Percentiles rank a stretch among this genome's conserved stretches.
phyloP scores from a whole-genome alignment of 2,113 vertebrate genomes.

The Speoplatyrhinus poulsoni region DNA sequence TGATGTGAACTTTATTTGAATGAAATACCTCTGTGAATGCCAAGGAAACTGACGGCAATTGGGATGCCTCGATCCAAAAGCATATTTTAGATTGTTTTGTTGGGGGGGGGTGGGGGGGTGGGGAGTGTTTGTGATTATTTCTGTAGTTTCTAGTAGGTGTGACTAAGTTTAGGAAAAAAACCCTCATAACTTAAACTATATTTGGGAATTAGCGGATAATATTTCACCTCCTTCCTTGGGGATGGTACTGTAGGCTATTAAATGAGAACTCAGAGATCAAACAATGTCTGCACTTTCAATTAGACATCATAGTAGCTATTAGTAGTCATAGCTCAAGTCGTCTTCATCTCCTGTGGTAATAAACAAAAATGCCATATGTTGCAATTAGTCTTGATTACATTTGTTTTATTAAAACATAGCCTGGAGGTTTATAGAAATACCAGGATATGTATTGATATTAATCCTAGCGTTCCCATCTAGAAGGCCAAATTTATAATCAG shows the following conservation, averaged over 20 bases:
- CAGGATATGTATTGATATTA: slow-evolving; percentile 15
- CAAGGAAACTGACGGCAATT: slow-evolving; percentile 13
- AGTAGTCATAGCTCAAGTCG: slow-evolving; percentile 17
- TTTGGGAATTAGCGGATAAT: slow-evolving; percentile 33
- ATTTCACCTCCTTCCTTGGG: slow-evolving; percentile 21
- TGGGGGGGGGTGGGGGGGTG: too few species aligned
- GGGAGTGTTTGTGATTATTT: neutral
- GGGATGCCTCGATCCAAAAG: neutral
- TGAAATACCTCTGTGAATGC: slow-evolving; percentile 13
- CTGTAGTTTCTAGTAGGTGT: too few species aligned
- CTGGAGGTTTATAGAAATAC: slow-evolving; percentile 35
- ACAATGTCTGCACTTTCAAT: slow-evolving; percentile 51
- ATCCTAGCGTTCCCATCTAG: slow-evolving; percentile 1
- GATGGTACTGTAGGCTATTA: slow-evolving; percentile 10
- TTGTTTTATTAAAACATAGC: slow-evolving; percentile 56
- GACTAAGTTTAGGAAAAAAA: neutral
- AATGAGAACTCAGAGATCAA: slow-evolving; percentile 54
- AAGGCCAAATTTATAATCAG: slow-evolving; percentile 42
- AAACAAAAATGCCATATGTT: slow-evolving; percentile 43
- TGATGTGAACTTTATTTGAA: slow-evolving; percentile 29
- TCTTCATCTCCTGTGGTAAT: slow-evolving; percentile 53
- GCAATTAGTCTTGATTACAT: slow-evolving; percentile 52
- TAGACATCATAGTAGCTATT: slow-evolving; percentile 32
- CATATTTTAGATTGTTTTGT: neutral
- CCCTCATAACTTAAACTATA: slow-evolving; percentile 10